Percentiles rank a stretch among this genome's conserved stretches.
Conservation (phyloP, 2,888 invertebrate species). For the Vesta saturnalis region DNA sequence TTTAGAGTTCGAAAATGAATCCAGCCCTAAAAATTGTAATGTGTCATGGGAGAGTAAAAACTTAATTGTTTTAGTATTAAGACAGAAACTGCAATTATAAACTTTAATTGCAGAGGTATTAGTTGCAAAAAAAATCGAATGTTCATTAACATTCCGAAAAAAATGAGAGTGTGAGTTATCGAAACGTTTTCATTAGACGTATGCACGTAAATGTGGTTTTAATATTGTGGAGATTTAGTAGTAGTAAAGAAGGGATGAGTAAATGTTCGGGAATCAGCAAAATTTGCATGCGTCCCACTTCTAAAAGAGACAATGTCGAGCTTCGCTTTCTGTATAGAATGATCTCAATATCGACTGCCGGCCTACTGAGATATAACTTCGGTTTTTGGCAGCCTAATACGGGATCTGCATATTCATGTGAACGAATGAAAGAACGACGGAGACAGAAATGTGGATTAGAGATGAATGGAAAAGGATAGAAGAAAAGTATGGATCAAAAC, state of each 20-base stretch:
- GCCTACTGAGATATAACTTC: constrained; percentile 57
- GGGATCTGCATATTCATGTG: constrained; percentile 62
- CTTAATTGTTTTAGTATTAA: no score
- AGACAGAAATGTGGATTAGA: constrained; percentile 36
- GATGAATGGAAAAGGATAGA: constrained; percentile 48
- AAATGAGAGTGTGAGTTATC: not conserved
- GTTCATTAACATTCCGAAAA: no score
- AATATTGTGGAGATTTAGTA: constrained; percentile 21
- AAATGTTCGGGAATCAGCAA: constrained; percentile 30
- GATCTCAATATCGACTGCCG: constrained; percentile 54
- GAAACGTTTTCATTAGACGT: not conserved
- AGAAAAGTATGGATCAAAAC: constrained; percentile 56
- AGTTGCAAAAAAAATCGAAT: no score
- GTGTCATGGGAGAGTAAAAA: no score
- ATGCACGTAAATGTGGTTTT: constrained; percentile 18
- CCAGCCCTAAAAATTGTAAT: no score
- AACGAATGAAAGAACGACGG: constrained; percentile 50
- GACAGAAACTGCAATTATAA: no score
- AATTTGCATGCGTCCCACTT: constrained; percentile 40
- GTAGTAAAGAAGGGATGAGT: constrained; percentile 21
- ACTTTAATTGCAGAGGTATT: no score
- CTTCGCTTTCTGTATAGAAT: constrained; percentile 38
- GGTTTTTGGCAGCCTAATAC: constrained; percentile 62
- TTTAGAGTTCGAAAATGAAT: no score
- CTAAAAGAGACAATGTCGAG: constrained; percentile 40